Percentiles rank a stretch among this genome's conserved stretches.
phyloP scores from a whole-genome alignment of 2,888 invertebrate species.

The Mythimna impura region DNA sequence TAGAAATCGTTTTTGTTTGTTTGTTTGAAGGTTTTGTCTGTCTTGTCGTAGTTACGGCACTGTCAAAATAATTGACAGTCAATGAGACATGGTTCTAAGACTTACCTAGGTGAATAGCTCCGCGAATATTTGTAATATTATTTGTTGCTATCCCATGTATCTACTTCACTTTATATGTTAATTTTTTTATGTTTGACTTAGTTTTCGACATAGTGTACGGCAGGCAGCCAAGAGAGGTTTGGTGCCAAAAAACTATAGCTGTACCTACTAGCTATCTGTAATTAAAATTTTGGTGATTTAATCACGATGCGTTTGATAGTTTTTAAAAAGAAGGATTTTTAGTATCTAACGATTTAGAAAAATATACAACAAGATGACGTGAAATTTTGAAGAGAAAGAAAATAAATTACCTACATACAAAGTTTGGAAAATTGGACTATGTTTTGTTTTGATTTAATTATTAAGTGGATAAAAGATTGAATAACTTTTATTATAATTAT shows the following conservation, averaged over 20 bases:
- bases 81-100: not conserved
- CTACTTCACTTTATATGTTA: not conserved
- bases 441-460: no score
- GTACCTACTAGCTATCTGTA: slow-evolving; percentile 13
- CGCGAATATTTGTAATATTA: not conserved
- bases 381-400: no score
- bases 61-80: no score
- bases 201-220: slow-evolving; percentile 33
- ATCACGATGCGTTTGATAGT: not conserved
- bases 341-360: no score
- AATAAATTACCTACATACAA: no score
- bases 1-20: not conserved
- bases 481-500: not conserved
- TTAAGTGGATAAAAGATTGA: not conserved
- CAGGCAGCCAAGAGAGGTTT: slow-evolving; percentile 28
- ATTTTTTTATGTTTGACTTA: slow-evolving; percentile 16
- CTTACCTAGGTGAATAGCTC: not conserved
- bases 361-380: no score
- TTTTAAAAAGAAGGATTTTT: not conserved
- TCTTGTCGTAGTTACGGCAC: no score
- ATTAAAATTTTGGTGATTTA: not conserved
- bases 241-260: slow-evolving; percentile 39
- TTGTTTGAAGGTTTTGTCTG: no score
- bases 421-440: no score
- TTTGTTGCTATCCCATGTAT: not conserved